A percentile compares a stretch with the other conserved stretches of the same genome.
Conservation (phyloP, 2,888 invertebrate genomes). For the Elysia crispata region DNA sequence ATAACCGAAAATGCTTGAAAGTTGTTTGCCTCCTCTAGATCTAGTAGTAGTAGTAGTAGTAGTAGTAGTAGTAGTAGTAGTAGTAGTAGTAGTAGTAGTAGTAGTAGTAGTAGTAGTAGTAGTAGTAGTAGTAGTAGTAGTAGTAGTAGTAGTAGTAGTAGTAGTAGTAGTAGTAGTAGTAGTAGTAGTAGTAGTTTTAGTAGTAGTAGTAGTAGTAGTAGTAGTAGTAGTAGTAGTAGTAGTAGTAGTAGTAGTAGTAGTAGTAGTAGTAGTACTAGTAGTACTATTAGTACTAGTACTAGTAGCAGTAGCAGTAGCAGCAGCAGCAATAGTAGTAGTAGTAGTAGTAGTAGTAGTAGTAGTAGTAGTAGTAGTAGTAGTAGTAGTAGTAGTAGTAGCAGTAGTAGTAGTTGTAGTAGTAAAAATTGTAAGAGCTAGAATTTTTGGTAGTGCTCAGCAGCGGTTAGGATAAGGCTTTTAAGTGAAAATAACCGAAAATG, state of each 20-base stretch:
- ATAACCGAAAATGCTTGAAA: too few species aligned
- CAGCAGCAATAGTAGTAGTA: too few species aligned
- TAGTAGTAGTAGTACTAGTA: slow-evolving; percentile 4
- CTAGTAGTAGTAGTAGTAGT: slow-evolving; percentile 9
- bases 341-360: slow-evolving; percentile 9
- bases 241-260: slow-evolving; percentile 1
- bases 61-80: slow-evolving; percentile 4
- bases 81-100: slow-evolving; percentile 9
- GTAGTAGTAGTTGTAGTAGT: slow-evolving; percentile 1
- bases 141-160: slow-evolving; percentile 1
- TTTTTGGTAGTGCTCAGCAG: too few species aligned
- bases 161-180: too few species aligned
- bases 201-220: too few species aligned
- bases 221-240: slow-evolving; percentile 9
- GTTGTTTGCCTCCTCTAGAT: too few species aligned
- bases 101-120: slow-evolving; percentile 9
- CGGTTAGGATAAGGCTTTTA: too few species aligned
- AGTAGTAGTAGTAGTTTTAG: too few species aligned
- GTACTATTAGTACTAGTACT: background rate
- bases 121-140: slow-evolving; percentile 9
- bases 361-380: slow-evolving; percentile 9
- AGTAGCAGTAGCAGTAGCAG: background rate
- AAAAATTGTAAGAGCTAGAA: too few species aligned
- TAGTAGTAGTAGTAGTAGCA: slow-evolving; percentile 4
- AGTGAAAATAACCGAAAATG: too few species aligned